phyloP scores from a whole-genome alignment of 2,797 vertebrate species.

The Gephyroberyx darwinii region DNA sequence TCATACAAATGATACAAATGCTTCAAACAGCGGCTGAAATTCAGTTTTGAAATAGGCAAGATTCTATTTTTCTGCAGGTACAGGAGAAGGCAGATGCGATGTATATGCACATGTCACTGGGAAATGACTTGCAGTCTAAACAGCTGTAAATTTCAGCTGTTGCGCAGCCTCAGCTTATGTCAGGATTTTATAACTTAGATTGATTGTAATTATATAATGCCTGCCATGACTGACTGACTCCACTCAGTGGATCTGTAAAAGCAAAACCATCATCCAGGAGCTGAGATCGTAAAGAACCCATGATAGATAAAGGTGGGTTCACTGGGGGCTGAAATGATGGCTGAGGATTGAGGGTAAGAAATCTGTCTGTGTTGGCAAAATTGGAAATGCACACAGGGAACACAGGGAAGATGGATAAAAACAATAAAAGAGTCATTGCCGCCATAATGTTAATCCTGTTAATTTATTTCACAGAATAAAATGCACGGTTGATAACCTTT shows the following conservation, averaged over 20 bases:
- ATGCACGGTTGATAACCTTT: conserved; percentile 60
- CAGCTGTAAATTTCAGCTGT: conserved; percentile 73
- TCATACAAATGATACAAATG: conserved; percentile 15
- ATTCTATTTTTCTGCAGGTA: conserved; percentile 51
- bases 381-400: conserved; percentile 45
- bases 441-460: conserved; percentile 1
- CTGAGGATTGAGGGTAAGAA: conserved; percentile 38
- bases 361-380: conserved; percentile 55
- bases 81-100: conserved; percentile 36
- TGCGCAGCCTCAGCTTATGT: conserved; percentile 53
- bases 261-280: conserved; percentile 56
- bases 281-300: conserved; percentile 60
- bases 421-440: background rate
- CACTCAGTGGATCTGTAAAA: conserved; percentile 71
- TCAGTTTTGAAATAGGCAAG: conserved; percentile 43
- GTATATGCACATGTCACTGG: conserved; percentile 40
- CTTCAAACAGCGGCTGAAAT: conserved; percentile 48
- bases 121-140: conserved; percentile 72
- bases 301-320: conserved; percentile 63
- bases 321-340: conserved; percentile 42
- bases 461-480: conserved; percentile 53
- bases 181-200: conserved; percentile 79
- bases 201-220: conserved; percentile 77
- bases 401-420: background rate
- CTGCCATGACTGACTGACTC: conserved; percentile 70